Conservation (phyloP, 2,797 vertebrate genomes). For the Clarias platycephalus region DNA sequence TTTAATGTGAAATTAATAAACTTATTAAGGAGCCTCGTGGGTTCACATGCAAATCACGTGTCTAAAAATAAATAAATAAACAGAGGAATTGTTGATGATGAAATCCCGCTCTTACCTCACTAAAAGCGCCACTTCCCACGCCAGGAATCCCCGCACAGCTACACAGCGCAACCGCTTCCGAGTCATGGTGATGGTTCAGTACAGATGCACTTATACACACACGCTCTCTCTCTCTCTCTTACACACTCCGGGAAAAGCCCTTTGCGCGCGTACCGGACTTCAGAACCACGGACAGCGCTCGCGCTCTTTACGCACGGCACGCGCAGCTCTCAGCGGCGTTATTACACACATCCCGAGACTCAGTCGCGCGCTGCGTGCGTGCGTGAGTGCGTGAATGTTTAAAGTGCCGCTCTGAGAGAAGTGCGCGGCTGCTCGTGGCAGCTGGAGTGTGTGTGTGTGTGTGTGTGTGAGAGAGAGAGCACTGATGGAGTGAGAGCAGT, state of each 20-base stretch:
- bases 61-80: not conserved
- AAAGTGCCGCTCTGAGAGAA: constrained; percentile 4
- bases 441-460: constrained; percentile 37
- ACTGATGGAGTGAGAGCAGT: not conserved
- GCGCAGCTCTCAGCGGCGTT: not conserved
- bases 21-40: not conserved
- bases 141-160: constrained; percentile 59
- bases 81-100: not conserved
- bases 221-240: too few relatives aligned
- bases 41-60: not conserved
- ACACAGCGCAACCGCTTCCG: constrained; percentile 53
- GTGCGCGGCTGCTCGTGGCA: not conserved
- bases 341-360: constrained; percentile 33
- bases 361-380: not conserved
- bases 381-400: not conserved
- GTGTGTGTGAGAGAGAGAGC: not conserved
- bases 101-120: constrained; percentile 58
- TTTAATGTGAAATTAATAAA: not conserved
- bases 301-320: constrained; percentile 31
- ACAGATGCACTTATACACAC: not conserved
- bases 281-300: constrained; percentile 64
- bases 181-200: constrained; percentile 56
- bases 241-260: constrained; percentile 39
- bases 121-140: constrained; percentile 60
- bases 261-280: constrained; percentile 49